These are phyloP conservation scores for Drosophila seguyi DNA, from an alignment of 1,140 invertebrate genomes.

Conservation along the genomic window DNA sequence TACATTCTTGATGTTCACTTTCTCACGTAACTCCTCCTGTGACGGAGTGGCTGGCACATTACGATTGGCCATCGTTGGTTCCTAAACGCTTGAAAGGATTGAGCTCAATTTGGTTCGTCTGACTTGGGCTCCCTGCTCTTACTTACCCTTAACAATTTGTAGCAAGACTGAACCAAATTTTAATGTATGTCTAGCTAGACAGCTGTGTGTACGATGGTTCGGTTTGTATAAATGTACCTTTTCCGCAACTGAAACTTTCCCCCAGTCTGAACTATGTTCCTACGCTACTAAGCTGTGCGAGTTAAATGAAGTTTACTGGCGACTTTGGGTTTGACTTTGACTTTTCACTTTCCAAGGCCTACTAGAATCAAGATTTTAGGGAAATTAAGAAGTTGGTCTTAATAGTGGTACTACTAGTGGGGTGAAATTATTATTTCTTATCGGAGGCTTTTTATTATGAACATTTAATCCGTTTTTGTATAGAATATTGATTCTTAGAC, in stretches of 20 bases:
- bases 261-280: slow-evolving; percentile 23
- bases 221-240: slow-evolving; percentile 7
- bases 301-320: background rate
- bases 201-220: slow-evolving; percentile 23
- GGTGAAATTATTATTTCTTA: too few relatives aligned
- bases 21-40: slow-evolving; percentile 36
- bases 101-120: slow-evolving; percentile 13
- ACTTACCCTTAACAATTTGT: slow-evolving; percentile 65
- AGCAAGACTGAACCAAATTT: slow-evolving; percentile 63
- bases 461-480: too few relatives aligned
- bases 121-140: background rate
- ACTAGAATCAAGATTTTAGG: background rate
- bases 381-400: background rate
- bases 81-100: slow-evolving; percentile 4
- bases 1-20: slow-evolving; percentile 25
- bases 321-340: background rate
- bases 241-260: slow-evolving; percentile 10
- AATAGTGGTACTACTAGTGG: too few relatives aligned
- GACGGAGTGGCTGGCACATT: slow-evolving; percentile 49
- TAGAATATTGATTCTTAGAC: too few relatives aligned
- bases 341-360: background rate
- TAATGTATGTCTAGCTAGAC: slow-evolving; percentile 27
- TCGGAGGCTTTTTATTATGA: too few relatives aligned
- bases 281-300: slow-evolving; percentile 4
- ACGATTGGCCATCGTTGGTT: slow-evolving; percentile 60